These are phyloP conservation scores for Drosophila repletoides DNA, from an alignment of 1,140 invertebrate genomes.

Conservation along the genomic window DNA sequence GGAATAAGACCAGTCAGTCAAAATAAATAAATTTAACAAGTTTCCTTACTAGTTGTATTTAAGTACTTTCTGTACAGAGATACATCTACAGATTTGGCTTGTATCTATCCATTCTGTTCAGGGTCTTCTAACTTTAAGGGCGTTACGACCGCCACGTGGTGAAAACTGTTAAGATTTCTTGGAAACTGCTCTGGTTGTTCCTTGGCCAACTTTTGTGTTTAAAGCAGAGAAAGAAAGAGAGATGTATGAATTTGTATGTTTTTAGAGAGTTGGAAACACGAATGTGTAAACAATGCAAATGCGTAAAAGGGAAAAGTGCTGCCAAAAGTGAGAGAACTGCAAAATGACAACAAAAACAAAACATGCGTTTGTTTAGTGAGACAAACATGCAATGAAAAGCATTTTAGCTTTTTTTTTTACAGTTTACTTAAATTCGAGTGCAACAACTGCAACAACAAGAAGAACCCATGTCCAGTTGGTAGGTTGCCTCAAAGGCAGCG, in stretches of 20 bases:
- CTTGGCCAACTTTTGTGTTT: conserved; percentile 17
- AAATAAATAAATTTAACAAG: no score
- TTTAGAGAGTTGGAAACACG: not conserved
- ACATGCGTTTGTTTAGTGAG: not conserved
- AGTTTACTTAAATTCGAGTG: conserved; percentile 58
- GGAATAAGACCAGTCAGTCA: no score
- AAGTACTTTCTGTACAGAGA: conserved; percentile 4
- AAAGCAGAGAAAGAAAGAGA: not conserved
- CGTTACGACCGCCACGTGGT: conserved; percentile 11
- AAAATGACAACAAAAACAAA: conserved; percentile 9
- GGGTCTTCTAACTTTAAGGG: no score
- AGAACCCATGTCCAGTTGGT: not conserved
- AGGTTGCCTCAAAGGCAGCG: conserved; percentile 14
- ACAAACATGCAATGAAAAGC: conserved; percentile 32
- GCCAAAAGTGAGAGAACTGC: conserved; percentile 21
- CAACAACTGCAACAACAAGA: conserved; percentile 25
- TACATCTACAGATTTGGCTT: conserved; percentile 22
- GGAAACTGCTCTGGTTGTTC: not conserved
- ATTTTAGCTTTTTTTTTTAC: conserved; percentile 37
- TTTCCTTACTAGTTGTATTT: no score
- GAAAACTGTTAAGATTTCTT: conserved; percentile 16
- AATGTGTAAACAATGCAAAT: conserved; percentile 56
- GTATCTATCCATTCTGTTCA: no score
- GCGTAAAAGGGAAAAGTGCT: conserved; percentile 61
- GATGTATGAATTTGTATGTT: not conserved